Percentiles rank a stretch among this genome's conserved stretches.
These are phyloP conservation scores for Pogoniulus pusillus DNA, from an alignment of 2,797 vertebrate species.

Conservation along the genomic window DNA sequence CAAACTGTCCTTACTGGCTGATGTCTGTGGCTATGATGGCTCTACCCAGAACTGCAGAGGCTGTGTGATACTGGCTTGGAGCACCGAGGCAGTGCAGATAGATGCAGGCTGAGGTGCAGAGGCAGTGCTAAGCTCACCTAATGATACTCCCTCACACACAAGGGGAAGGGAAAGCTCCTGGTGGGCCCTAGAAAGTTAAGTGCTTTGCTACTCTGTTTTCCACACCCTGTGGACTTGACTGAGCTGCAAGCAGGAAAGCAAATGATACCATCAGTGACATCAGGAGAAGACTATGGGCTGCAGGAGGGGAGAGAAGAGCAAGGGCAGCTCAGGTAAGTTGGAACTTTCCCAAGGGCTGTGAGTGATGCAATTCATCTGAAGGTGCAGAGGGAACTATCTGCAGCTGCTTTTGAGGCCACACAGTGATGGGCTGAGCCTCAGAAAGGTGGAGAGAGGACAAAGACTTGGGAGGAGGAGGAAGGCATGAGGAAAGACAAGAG, in stretches of 20 bases:
- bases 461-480: not conserved
- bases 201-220: not conserved
- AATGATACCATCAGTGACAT: not conserved
- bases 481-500: not conserved
- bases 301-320: not conserved
- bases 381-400: not conserved
- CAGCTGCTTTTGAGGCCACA: not conserved
- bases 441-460: not conserved
- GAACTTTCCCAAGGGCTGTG: not conserved
- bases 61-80: not conserved
- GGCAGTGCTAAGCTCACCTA: not conserved
- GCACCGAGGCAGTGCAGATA: not conserved
- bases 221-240: not conserved
- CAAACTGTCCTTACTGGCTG: not conserved
- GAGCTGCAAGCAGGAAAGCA: not conserved
- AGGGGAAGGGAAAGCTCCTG: not conserved
- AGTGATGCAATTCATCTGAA: not conserved
- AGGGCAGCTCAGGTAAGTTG: not conserved
- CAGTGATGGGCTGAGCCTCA: not conserved
- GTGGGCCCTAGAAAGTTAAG: not conserved
- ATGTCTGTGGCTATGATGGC: not conserved
- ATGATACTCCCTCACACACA: too few species aligned
- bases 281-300: not conserved
- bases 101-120: not conserved
- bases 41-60: not conserved